Conservation (phyloP, 1,140 invertebrate species). For the Drosophila aff. region DNA sequence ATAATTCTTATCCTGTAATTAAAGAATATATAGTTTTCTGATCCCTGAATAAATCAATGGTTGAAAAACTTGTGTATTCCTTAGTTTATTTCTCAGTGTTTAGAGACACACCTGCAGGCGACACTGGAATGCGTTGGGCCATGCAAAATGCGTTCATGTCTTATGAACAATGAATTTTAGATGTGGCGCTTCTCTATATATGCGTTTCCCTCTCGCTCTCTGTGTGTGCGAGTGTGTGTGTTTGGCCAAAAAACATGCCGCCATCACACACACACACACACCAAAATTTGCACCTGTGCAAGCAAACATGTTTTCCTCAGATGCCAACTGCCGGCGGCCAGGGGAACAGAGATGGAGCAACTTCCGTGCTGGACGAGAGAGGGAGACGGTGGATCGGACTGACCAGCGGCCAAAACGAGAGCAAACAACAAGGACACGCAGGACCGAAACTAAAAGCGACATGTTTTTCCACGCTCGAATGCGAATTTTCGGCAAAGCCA, state of each 20-base stretch:
- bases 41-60: background rate
- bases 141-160: slow-evolving; percentile 78
- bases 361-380: background rate
- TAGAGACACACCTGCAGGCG: slow-evolving; percentile 61
- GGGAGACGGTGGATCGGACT: slow-evolving; percentile 1
- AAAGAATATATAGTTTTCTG: background rate
- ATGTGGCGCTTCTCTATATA: slow-evolving; percentile 44
- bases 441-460: slow-evolving; percentile 76
- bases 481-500: slow-evolving; percentile 56
- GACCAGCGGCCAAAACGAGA: slow-evolving; percentile 49
- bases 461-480: slow-evolving; percentile 76
- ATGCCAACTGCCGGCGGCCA: slow-evolving; percentile 70
- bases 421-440: slow-evolving; percentile 74
- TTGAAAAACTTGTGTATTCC: background rate
- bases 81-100: background rate
- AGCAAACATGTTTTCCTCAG: slow-evolving; percentile 69
- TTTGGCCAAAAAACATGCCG: slow-evolving; percentile 65
- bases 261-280: slow-evolving; percentile 31
- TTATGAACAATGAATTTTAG: slow-evolving; percentile 81
- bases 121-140: slow-evolving; percentile 71
- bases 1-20: background rate
- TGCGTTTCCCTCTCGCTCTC: background rate
- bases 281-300: slow-evolving; percentile 55
- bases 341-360: slow-evolving; percentile 10
- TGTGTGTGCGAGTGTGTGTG: slow-evolving; percentile 33